phyloP scores from a whole-genome alignment of 2,888 invertebrate species.

The Eilema sororculum region DNA sequence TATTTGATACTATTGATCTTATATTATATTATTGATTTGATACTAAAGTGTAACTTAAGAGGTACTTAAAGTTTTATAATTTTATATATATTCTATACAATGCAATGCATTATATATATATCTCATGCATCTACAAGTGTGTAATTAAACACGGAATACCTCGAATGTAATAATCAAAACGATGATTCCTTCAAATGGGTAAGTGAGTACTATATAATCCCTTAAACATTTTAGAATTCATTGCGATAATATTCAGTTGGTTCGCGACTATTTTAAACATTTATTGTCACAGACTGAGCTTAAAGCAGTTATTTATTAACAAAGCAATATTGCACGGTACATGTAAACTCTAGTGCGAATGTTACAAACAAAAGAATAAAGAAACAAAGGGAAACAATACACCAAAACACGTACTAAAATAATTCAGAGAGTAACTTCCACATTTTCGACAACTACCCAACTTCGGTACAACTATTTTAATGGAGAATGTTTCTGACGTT shows the following conservation, averaged over 20 bases:
- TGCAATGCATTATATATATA: too few relatives aligned
- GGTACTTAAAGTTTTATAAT: too few relatives aligned
- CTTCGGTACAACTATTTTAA: conserved; percentile 66
- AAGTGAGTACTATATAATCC: too few relatives aligned
- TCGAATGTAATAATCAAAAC: too few relatives aligned
- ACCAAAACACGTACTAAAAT: conserved; percentile 41
- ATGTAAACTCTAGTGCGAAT: not conserved
- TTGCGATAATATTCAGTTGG: not conserved
- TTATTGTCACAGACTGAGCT: not conserved
- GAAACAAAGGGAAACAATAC: conserved; percentile 31
- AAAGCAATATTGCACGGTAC: not conserved
- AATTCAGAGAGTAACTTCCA: conserved; percentile 43
- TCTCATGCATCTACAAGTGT: too few relatives aligned
- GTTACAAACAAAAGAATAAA: not conserved
- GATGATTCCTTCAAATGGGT: too few relatives aligned
- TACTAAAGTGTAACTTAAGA: too few relatives aligned
- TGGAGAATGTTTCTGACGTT: conserved; percentile 64
- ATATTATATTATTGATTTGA: too few relatives aligned
- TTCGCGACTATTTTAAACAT: not conserved
- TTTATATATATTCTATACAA: too few relatives aligned
- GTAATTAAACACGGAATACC: too few relatives aligned
- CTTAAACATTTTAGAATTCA: not conserved
- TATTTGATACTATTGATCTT: too few relatives aligned
- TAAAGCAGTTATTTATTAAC: not conserved
- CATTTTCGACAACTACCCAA: conserved; percentile 51